Conservation (phyloP, 2,797 vertebrate genomes). For the Emydoidea blandingii region DNA sequence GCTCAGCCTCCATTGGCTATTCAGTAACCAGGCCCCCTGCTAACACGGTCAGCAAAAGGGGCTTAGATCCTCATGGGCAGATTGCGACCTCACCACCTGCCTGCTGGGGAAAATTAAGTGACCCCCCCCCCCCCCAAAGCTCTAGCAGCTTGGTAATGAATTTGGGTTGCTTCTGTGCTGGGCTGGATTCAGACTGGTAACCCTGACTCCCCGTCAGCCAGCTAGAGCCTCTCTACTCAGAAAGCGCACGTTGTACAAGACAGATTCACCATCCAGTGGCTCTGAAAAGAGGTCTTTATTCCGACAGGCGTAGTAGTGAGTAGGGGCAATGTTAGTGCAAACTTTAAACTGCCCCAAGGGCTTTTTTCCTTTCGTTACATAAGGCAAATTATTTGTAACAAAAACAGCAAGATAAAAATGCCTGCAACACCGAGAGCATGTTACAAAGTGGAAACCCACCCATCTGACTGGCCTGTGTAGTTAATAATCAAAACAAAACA, state of each 20-base stretch:
- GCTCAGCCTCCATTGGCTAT: not conserved
- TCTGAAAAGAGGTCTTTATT: conserved; percentile 52
- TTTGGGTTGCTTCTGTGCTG: not conserved
- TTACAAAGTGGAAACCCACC: not conserved
- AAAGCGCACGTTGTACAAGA: not conserved
- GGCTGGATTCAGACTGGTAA: not conserved
- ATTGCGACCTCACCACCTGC: not conserved
- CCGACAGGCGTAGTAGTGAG: conserved; percentile 35
- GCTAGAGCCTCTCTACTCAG: not conserved
- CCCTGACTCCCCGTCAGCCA: not conserved
- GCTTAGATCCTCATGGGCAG: not conserved
- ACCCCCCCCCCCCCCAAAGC: not conserved
- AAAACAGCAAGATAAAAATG: conserved; percentile 42
- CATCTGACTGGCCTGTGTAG: not conserved
- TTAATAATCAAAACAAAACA: not conserved
- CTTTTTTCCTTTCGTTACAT: conserved; percentile 5
- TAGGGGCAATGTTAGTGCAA: conserved; percentile 75
- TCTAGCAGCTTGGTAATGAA: fast-evolving
- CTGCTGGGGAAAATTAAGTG: not conserved
- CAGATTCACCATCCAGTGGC: not conserved
- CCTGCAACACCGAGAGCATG: not conserved
- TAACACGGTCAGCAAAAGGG: not conserved
- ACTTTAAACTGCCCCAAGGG: conserved; percentile 61
- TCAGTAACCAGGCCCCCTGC: not conserved
- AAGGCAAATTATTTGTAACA: conserved; percentile 42